A percentile compares a stretch with the other conserved stretches of the same genome.
Evolutionary conservation across 2,888 invertebrate genomes (phyloP).

Genomic region (Eilema caniola): DNA sequence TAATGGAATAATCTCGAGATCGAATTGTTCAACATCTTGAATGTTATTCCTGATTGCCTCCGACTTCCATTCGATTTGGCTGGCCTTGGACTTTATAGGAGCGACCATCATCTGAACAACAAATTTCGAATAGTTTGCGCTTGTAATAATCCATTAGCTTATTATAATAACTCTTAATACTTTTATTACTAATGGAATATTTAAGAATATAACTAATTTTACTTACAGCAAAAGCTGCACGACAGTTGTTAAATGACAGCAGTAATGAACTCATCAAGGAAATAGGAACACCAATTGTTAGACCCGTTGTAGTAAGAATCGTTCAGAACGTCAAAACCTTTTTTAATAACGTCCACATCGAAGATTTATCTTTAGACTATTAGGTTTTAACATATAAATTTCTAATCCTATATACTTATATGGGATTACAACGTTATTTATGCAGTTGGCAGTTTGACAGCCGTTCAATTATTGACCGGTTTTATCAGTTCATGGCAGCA

Average conservation of each 20-base stretch:
- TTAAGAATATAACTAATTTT: neutral
- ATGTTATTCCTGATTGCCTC: neutral
- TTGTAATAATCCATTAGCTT: neutral
- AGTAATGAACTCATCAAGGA: slow-evolving; percentile 64
- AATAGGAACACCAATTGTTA: slow-evolving; percentile 65
- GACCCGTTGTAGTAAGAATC: slow-evolving; percentile 51
- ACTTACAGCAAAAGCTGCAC: slow-evolving; percentile 60
- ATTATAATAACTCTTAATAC: neutral
- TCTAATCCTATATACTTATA: no score
- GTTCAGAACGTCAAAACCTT: slow-evolving; percentile 48
- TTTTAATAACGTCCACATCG: slow-evolving; percentile 32
- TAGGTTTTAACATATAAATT: no score
- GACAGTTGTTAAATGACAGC: slow-evolving; percentile 54
- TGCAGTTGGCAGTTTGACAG: no score
- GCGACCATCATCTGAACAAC: neutral
- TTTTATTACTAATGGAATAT: neutral
- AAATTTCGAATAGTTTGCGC: neutral
- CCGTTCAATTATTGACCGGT: no score
- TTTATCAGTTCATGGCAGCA: no score
- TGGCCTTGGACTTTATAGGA: no score
- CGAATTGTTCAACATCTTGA: neutral
- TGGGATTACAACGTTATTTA: no score
- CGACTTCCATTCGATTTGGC: no score
- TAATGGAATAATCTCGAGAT: neutral
- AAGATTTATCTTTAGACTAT: neutral